Base-by-base conservation (phyloP, 2,888 invertebrate genomes). In the Elegia similella region DNA sequence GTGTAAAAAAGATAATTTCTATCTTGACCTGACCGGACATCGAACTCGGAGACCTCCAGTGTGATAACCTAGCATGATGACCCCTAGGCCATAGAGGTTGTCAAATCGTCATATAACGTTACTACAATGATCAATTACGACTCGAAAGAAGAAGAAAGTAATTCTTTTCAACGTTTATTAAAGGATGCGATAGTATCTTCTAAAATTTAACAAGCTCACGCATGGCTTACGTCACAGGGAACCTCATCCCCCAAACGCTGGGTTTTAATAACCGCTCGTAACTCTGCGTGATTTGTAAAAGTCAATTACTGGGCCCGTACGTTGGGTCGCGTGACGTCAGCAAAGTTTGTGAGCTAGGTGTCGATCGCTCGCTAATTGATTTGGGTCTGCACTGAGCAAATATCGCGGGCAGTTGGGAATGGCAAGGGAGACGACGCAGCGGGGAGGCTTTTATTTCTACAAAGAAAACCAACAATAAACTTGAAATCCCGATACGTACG, bases 331-430 rank as follows among this genome's bases (percentile, higher is more conserved):
- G 66, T 69, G 63, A 67, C 63, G 66, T 67, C 65, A 67, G 65
- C 65, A 64, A 68, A 68, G 61, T 68, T 65, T 62, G 58, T 62
- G 63, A 64, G 62, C 58, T 62, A 70, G 68, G 72, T 70, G 72
- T 68, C 72, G 67, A 67, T 65, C 62, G 67, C 66, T 59, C 65
- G 61, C 68, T 70, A 72, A 72, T 72, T 72, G 72, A 72, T 72
- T 72, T 70, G 70, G 72, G 72, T 70, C 68, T 62, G 61, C 59
- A 56, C 59, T 59, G 68, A 62, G 66, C 67, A 70, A 72, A 72
- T 68, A 70, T 69, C 64, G 64, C 62, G 56, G 61, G 60, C 61
- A 43, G 57, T 42, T 58, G 55, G 55, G 3, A 38, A 8, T n/a
- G 1, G 43, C 38, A 59, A 62, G 58, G 38, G 7, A 48, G 15